Evolutionary conservation across 2,113 vertebrate genomes (phyloP).

Genomic region (Setophaga petechia): DNA sequence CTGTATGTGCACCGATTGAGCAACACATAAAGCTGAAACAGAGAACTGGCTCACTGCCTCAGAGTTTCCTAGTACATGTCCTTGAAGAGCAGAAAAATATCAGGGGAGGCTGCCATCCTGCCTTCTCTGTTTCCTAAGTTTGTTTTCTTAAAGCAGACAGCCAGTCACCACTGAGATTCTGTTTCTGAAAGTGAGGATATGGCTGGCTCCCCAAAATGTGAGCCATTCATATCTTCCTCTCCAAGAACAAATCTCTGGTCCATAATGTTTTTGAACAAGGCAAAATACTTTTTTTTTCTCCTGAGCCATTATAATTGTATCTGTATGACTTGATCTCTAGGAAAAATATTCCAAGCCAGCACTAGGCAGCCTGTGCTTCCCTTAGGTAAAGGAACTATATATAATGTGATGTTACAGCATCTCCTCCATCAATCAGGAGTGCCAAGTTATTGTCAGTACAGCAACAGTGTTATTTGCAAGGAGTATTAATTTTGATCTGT

Average conservation of each 20-base stretch:
- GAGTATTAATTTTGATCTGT: background rate
- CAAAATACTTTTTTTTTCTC: background rate
- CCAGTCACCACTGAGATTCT: background rate
- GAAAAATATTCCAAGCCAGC: background rate
- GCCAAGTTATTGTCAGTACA: background rate
- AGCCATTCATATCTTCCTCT: background rate
- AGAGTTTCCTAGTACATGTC: constrained; percentile 2
- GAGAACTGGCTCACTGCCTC: constrained; percentile 39
- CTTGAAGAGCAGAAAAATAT: constrained; percentile 8
- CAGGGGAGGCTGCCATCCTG: background rate
- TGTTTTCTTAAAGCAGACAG: background rate
- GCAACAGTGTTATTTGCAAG: background rate
- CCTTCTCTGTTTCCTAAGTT: background rate
- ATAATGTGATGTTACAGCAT: background rate
- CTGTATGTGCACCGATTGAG: background rate
- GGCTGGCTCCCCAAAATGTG: background rate
- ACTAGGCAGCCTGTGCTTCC: background rate
- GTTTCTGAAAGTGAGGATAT: background rate
- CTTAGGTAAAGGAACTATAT: background rate
- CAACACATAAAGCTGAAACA: constrained; percentile 36
- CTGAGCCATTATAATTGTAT: background rate
- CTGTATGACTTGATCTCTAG: background rate
- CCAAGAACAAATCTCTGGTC: background rate
- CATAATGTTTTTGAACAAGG: background rate
- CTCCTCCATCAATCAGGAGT: background rate